Percentiles rank a stretch among this genome's conserved stretches.
Conservation (phyloP, 2,888 invertebrate genomes). For the Sesamia inferens region DNA sequence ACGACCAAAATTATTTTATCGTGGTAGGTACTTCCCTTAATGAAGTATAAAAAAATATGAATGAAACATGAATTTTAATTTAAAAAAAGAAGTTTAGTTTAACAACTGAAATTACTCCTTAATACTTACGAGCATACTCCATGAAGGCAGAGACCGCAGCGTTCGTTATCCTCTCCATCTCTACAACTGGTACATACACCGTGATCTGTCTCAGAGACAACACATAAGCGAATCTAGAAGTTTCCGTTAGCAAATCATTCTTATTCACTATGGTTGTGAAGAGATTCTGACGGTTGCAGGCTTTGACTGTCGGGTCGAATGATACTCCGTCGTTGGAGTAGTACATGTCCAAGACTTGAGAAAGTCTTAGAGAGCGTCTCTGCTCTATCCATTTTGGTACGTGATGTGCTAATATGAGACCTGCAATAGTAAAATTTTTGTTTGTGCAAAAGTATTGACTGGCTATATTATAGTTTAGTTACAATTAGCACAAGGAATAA, state of each 20-base stretch:
- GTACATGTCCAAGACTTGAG: constrained; percentile 92
- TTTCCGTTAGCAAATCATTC: constrained; percentile 81
- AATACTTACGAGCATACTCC: constrained; percentile 86
- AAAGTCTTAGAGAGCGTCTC: constrained; percentile 88
- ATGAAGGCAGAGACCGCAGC: constrained; percentile 87
- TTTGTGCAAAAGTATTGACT: neutral
- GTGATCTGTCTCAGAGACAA: constrained; percentile 83
- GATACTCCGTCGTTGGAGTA: constrained; percentile 91
- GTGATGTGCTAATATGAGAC: constrained; percentile 88
- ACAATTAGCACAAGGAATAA: neutral
- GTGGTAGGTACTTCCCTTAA: too few species aligned
- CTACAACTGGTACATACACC: constrained; percentile 82
- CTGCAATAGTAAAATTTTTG: constrained; percentile 73
- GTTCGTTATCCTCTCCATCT: constrained; percentile 85
- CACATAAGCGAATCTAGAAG: constrained; percentile 82
- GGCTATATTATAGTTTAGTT: neutral
- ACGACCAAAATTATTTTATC: too few species aligned
- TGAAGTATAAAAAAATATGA: too few species aligned
- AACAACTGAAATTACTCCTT: neutral
- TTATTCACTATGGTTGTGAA: constrained; percentile 82
- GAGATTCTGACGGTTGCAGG: constrained; percentile 88
- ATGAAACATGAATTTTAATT: too few species aligned
- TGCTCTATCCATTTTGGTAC: constrained; percentile 87
- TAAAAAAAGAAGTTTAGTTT: too few species aligned
- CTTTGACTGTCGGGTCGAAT: constrained; percentile 89